phyloP scores from a whole-genome alignment of 2,113 vertebrate genomes.

The Paradoxurus hermaphroditus region DNA sequence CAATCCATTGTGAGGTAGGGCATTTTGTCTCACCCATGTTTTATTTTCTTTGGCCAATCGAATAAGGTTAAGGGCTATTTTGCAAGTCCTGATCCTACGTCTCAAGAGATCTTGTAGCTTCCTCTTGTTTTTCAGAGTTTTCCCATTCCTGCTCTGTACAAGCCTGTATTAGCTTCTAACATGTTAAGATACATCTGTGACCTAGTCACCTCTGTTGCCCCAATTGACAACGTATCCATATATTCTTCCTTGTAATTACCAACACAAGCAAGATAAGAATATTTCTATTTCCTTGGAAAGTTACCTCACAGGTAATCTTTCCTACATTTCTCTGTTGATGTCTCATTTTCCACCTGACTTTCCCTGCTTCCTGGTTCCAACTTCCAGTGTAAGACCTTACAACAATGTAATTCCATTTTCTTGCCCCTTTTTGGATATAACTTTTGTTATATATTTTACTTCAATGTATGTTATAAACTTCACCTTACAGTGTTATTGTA shows the following conservation, averaged over 20 bases:
- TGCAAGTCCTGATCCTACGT: neutral
- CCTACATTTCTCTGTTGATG: neutral
- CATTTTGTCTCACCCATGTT: neutral
- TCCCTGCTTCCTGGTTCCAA: neutral
- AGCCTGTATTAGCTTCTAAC: neutral
- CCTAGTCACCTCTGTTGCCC: neutral
- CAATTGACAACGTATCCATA: neutral
- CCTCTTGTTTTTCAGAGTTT: neutral
- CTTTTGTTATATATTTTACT: neutral
- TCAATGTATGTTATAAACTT: neutral
- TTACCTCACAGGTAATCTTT: neutral
- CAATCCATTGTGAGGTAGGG: neutral
- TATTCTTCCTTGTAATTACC: neutral
- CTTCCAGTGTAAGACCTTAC: neutral
- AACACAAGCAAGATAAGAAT: neutral
- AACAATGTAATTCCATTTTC: neutral
- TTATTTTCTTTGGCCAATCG: neutral
- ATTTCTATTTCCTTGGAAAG: neutral
- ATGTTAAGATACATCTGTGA: neutral
- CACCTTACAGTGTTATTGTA: neutral
- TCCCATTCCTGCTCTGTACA: neutral
- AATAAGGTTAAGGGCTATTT: neutral
- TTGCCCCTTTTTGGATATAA: neutral
- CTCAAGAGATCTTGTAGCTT: neutral
- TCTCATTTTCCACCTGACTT: neutral